Evolutionary conservation across 2,888 invertebrate genomes (phyloP), one percentile per base, ranked within the genome.

Genomic region (Galeopsomyia nigrocyanea): DNA sequence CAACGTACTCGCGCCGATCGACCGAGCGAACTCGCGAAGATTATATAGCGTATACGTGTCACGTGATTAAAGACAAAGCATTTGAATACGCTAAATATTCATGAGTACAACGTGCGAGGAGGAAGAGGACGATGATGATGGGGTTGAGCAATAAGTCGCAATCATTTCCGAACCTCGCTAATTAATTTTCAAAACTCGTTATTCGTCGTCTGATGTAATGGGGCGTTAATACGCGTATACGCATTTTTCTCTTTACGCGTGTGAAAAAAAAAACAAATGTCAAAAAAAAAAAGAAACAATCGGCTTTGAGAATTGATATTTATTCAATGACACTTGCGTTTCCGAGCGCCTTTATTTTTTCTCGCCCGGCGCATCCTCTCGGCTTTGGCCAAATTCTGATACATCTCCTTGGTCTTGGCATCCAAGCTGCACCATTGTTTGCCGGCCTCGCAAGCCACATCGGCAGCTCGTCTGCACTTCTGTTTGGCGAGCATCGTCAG

Each of bases 341-440:
- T 31, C 31, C 46, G 31, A 39, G 10, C 39, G 7, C 39, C 1
- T 39, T 39, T 39, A 39, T 10, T 39, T 13, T 10, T 10, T 1
- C 55, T 60, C n/a, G n/a, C 39, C 17, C 49, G 57, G 0, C 64
- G 46, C 19, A 21, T 62, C 1, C 47, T 60, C 51, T 72, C 75
- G 0, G 13, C 2, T 0, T 16, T 14, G 5, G 75, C 75, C 2
- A 57, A 2, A 10, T 49, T 46, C 13, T 13, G 16, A 56, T 63
- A 58, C 6, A 31, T 3, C 14, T 49, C 16, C 50, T 68, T 66
- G 19, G 39, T 0, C 17, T 21, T 13, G 14, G 0, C 1, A 9
- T 19, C 0, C 73, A 75, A 65, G 9, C 31, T 0, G 6, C 70
- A 64, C 75, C 75, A 73, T 2, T 13, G 0, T 19, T 73, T 63